Base-by-base conservation (phyloP, 2,888 invertebrate species). In the Metellina segmentata region DNA sequence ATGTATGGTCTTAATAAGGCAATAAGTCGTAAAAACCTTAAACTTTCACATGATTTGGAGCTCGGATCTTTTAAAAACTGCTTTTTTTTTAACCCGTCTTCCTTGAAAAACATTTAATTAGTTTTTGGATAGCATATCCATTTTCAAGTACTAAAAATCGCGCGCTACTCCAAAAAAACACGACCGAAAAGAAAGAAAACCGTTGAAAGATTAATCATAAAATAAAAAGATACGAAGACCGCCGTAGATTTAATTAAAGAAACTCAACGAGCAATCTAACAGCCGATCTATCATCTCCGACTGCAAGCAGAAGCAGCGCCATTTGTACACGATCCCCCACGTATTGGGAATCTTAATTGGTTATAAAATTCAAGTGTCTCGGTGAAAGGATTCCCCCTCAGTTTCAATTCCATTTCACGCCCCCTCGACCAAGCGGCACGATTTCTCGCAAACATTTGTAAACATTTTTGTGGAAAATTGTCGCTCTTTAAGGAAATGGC, bases 341-440 rank as follows among this genome's bases (percentile, higher is more conserved):
- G n/a, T 74, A 74, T 49, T 11, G 77, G 13, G 20, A 61, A 20
- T 61, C 74, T 77, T 85, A 61, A 85, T 77, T 85, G 85, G 85
- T 77, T 75, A 85, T 34, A 78, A 70, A 82, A 82, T 89, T 77
- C 70, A 75, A 82, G 53, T 78, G 78, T 77, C 71, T 75, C 71
- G 61, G 71, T 20, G 61, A 85, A 49, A 85, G 74, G 52, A 20
- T 51, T 77, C 69, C 11, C 49, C 52, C 51, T 51, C 69, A 11
- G 87, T 87, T 71, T 88, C 72, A 70, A 49, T 71, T 13, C 20
- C 51, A 81, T 88, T 88, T 72, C 81, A 85, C 79, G 90, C 90
- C 85, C 74, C 79, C 74, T 74, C 79, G 83, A 70, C 72, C 89
- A 89, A 89, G 89, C 89, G 89, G 52, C 83, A 83, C 83, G 34